A percentile compares a stretch with the other conserved stretches of the same genome.
These are phyloP conservation scores for Halichoeres trimaculatus DNA, from an alignment of 2,113 vertebrate genomes.

Conservation along the genomic window DNA sequence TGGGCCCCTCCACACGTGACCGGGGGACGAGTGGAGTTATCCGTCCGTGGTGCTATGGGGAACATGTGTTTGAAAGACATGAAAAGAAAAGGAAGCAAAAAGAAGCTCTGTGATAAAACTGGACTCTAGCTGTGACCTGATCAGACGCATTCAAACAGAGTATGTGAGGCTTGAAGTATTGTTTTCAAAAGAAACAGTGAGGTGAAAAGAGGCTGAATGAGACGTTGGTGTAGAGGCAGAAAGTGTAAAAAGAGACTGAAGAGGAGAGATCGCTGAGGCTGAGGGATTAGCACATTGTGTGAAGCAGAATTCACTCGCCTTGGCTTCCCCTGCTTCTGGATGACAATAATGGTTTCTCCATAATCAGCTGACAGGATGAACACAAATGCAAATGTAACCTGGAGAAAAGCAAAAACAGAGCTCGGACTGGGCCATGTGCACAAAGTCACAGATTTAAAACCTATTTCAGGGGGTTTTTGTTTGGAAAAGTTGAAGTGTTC, in stretches of 20 bases:
- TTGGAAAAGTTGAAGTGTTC: too few relatives aligned
- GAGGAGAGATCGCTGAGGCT: conserved; percentile 42
- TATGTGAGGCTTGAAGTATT: conserved; percentile 40
- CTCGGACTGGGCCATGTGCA: background rate
- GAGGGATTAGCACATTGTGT: conserved; percentile 48
- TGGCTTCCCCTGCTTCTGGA: conserved; percentile 35
- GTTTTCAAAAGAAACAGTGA: conserved; percentile 35
- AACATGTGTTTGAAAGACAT: conserved; percentile 1
- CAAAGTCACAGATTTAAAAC: background rate
- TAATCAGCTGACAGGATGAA: conserved; percentile 58
- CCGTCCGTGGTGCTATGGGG: background rate
- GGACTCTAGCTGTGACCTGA: conserved; percentile 37
- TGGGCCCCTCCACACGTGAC: background rate
- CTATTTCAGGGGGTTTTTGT: too few relatives aligned
- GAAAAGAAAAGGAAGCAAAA: background rate
- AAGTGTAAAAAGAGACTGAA: conserved; percentile 35
- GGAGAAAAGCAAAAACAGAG: conserved; percentile 24
- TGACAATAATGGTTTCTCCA: conserved; percentile 50
- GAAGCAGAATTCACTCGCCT: conserved; percentile 39
- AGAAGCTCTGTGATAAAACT: conserved; percentile 13
- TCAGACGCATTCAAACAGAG: conserved; percentile 53
- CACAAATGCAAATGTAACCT: conserved; percentile 71
- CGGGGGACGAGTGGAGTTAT: background rate
- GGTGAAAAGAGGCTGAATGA: conserved; percentile 40
- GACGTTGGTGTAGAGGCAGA: conserved; percentile 20